These are phyloP conservation scores for Malurus elegans DNA, from an alignment of 2,113 vertebrate species.

Conservation along the genomic window DNA sequence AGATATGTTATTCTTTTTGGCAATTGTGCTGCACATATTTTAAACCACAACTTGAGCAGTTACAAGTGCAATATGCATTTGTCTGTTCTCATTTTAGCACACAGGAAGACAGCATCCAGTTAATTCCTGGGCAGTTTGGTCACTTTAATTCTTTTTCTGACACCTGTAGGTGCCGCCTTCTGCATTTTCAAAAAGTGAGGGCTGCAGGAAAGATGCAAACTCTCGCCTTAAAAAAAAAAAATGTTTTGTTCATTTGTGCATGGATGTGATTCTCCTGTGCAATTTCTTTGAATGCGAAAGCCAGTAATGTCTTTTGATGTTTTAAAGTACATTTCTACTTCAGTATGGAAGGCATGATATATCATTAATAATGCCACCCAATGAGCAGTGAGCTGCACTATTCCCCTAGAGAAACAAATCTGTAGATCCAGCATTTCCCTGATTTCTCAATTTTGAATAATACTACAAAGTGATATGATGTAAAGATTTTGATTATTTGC, in stretches of 20 bases:
- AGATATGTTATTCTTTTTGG: conserved; percentile 50
- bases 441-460: conserved; percentile 11
- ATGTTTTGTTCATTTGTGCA: background rate
- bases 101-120: conserved; percentile 3
- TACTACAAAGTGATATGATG: background rate
- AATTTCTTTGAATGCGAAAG: background rate
- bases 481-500: background rate
- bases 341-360: background rate
- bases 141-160: background rate
- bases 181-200: background rate
- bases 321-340: background rate
- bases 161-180: background rate
- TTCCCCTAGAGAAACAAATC: background rate
- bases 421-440: background rate
- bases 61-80: conserved; percentile 49
- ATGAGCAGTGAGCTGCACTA: background rate
- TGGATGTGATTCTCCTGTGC: background rate
- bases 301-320: background rate
- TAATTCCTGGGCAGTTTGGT: background rate
- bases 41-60: conserved; percentile 44
- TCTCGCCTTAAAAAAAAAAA: background rate
- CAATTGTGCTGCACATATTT: conserved; percentile 53
- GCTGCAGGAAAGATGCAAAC: background rate
- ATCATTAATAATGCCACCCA: background rate
- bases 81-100: conserved; percentile 1